phyloP scores from a whole-genome alignment of 2,888 invertebrate genomes.

The Phlogophora meticulosa region DNA sequence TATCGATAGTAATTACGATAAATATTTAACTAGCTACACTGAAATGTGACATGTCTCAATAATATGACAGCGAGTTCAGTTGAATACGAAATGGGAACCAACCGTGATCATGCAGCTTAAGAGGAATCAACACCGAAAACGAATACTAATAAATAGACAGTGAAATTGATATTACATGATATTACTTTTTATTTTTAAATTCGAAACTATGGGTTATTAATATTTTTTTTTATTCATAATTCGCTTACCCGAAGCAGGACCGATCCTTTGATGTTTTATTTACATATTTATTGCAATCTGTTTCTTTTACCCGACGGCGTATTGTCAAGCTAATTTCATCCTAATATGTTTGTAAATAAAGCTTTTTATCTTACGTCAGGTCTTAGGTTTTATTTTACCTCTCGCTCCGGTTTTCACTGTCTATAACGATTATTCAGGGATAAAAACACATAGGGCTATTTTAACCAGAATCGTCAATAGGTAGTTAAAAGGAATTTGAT shows the following conservation, averaged over 20 bases:
- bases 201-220: conserved; percentile 87
- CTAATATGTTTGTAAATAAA: conserved; percentile 67
- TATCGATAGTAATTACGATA: conserved; percentile 43
- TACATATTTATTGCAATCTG: conserved; percentile 90
- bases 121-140: conserved; percentile 91
- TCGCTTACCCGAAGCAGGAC: conserved; percentile 84
- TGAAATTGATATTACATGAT: conserved; percentile 90
- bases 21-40: conserved; percentile 32
- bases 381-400: conserved; percentile 49
- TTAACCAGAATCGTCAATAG: conserved; percentile 58
- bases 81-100: conserved; percentile 82
- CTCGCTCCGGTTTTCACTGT: conserved; percentile 85
- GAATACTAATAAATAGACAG: conserved; percentile 90
- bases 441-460: conserved; percentile 69
- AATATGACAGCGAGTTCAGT: conserved; percentile 34
- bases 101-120: conserved; percentile 78
- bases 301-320: conserved; percentile 78
- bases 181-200: conserved; percentile 86
- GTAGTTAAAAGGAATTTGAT: conserved; percentile 52
- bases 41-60: conserved; percentile 21
- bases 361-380: conserved; percentile 64
- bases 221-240: conserved; percentile 77
- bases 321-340: conserved; percentile 70
- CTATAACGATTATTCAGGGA: conserved; percentile 81
- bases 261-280: conserved; percentile 84